Base-by-base conservation (phyloP, 2,888 invertebrate species). In the Busseola fusca region DNA sequence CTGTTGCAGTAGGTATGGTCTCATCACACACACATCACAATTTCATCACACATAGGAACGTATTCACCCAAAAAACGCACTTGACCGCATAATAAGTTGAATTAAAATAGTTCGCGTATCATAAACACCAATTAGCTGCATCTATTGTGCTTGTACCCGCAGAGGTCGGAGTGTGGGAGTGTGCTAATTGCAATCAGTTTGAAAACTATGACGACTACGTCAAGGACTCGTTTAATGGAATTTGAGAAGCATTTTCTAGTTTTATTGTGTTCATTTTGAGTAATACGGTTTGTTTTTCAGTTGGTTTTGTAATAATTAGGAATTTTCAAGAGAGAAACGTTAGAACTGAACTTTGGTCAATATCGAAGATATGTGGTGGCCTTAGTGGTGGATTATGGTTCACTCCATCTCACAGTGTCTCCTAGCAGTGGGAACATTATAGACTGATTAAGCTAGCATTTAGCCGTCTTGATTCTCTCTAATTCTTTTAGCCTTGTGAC, bases 41-140 rank as follows among this genome's bases (percentile, higher is more conserved):
- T 57, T 67, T 72, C 37, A 56, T 48, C 56, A 77, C 48, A 52
- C 69, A 69, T 12, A 45, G 16, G 50, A 12, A 78, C 74, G 77
- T 78, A 81, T 77, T 48, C 62, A 72, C 58, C 27, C 56, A 50
- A 59, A 54, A 48, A 66, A 54, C 76, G 86, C 80, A 76, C 84
- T 84, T 84, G 84, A 86, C 84, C 84, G 78, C 78, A 86, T 86
- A 82, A 65, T 78, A 68, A 50, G 54, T 45, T 48, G 64, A 74
- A 77, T 82, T 78, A 82, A 86, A 84, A 86, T 86, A 76, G 59
- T 82, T 84, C 74, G 64, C 69, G 48, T 82, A 78, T 86, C 69
- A 82, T 73, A 78, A 68, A 70, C 67, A 62, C 60, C 78, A 84
- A 84, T 86, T 86, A 84, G 69, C 42, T 7, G 50, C 21, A 57